phyloP scores from a whole-genome alignment of 1,140 invertebrate species.

The Phortica variegata region DNA sequence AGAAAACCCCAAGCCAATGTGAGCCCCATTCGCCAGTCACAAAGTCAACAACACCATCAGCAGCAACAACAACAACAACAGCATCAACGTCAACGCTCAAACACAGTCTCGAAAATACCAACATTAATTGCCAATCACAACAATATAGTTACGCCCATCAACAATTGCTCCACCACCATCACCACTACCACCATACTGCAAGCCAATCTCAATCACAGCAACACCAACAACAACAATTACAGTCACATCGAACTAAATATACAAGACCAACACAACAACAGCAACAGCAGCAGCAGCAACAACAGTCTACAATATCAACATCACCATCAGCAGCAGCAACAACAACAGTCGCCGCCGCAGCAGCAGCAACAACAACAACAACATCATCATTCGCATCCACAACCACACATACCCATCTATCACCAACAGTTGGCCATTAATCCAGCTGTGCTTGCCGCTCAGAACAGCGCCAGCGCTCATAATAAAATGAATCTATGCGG shows the following conservation, averaged over 20 bases:
- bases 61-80: constrained; percentile 39
- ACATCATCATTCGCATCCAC: constrained; percentile 58
- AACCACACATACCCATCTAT: constrained; percentile 59
- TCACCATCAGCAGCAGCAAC: constrained; percentile 15
- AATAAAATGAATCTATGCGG: constrained; percentile 62
- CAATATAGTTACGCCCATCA: constrained; percentile 4
- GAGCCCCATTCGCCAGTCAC: constrained; percentile 53
- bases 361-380: constrained; percentile 41
- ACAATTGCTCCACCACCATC: constrained; percentile 23
- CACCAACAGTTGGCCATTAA: constrained; percentile 56
- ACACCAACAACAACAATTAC: constrained; percentile 8
- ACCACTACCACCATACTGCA: background rate
- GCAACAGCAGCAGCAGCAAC: constrained; percentile 11
- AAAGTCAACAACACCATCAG: constrained; percentile 40
- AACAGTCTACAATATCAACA: constrained; percentile 9
- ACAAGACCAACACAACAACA: constrained; percentile 20
- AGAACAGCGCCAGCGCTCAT: constrained; percentile 44
- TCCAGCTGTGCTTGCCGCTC: constrained; percentile 48
- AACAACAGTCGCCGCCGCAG: constrained; percentile 18
- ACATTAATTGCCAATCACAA: constrained; percentile 51
- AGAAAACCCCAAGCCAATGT: constrained; percentile 58
- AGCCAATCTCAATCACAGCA: constrained; percentile 1
- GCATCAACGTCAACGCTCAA: constrained; percentile 42
- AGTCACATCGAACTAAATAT: constrained; percentile 13
- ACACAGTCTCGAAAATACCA: constrained; percentile 56